Evolutionary conservation across 2,888 invertebrate genomes (phyloP).

Genomic region (Cryptocheilus praepositus): DNA sequence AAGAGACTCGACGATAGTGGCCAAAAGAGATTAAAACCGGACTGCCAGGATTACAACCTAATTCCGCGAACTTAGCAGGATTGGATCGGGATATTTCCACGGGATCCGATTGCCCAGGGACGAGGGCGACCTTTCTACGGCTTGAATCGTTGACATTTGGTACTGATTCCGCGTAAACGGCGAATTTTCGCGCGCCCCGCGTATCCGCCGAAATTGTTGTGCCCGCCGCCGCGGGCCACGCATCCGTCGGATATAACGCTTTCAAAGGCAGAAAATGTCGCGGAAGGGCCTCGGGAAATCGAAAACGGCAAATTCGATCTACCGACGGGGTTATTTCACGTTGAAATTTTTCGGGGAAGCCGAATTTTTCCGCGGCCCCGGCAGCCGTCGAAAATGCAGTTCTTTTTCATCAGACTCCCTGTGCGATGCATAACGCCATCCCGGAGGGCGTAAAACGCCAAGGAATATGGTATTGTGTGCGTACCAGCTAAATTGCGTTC

Average conservation of each 20-base stretch:
- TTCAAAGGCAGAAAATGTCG: constrained; percentile 16
- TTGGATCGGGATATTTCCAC: constrained; percentile 9
- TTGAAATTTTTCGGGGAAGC: neutral
- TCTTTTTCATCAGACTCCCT: too few species aligned
- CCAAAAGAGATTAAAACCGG: constrained; percentile 35
- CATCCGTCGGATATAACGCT: constrained; percentile 12
- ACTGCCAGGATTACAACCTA: constrained; percentile 29
- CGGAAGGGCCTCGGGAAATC: constrained; percentile 44
- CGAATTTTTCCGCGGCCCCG: neutral
- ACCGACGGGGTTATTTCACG: neutral
- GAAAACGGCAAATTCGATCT: constrained; percentile 53
- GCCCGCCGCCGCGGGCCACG: too few species aligned
- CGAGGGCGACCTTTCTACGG: constrained; percentile 20
- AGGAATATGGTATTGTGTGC: too few species aligned
- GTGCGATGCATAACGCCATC: too few species aligned
- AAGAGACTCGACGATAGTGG: constrained; percentile 24
- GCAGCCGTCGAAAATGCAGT: too few species aligned
- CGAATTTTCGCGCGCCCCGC: constrained; percentile 18
- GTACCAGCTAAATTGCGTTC: too few species aligned
- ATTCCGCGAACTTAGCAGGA: constrained; percentile 20
- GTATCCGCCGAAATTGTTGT: too few species aligned
- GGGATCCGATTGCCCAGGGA: constrained; percentile 39
- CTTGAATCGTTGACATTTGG: constrained; percentile 17
- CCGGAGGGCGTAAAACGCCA: too few species aligned
- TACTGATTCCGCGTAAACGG: too few species aligned